These are phyloP conservation scores for Galagoides demidoff DNA, from an alignment of 2,797 vertebrate species.

Conservation along the genomic window DNA sequence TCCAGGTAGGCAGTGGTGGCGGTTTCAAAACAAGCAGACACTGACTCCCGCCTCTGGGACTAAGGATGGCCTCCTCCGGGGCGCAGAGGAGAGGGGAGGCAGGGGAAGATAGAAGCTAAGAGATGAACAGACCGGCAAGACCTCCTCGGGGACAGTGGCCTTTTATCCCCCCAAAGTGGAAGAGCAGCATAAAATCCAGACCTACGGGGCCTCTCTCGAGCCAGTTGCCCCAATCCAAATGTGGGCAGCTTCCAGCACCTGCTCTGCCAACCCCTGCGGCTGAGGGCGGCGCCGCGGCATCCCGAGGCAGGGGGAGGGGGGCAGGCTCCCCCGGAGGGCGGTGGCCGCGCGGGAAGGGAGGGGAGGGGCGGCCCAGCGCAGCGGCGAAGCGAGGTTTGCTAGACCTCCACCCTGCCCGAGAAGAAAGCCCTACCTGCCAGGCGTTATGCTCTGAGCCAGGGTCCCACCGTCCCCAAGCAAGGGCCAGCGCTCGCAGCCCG, in stretches of 20 bases:
- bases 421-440: constrained; percentile 53
- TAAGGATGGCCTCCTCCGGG: not conserved
- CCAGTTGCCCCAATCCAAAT: not conserved
- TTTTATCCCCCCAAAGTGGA: constrained; percentile 9
- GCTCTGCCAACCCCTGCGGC: not conserved
- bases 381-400: not conserved
- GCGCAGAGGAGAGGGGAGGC: not conserved
- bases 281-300: not conserved
- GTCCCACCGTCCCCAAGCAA: not conserved
- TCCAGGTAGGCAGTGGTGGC: constrained; percentile 34
- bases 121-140: not conserved
- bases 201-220: not conserved
- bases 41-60: not conserved
- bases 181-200: not conserved
- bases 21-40: constrained; percentile 62
- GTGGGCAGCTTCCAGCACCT: not conserved
- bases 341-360: not conserved
- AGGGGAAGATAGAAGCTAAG: not conserved
- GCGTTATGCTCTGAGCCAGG: not conserved
- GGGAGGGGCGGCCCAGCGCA: not conserved
- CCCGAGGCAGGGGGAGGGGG: not conserved
- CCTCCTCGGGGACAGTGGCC: not conserved
- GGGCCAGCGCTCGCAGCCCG: not conserved
- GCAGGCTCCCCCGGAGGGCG: not conserved
- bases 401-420: not conserved